These are phyloP conservation scores for Dryoscopus gambensis DNA, from an alignment of 2,113 vertebrate genomes.

Conservation along the genomic window DNA sequence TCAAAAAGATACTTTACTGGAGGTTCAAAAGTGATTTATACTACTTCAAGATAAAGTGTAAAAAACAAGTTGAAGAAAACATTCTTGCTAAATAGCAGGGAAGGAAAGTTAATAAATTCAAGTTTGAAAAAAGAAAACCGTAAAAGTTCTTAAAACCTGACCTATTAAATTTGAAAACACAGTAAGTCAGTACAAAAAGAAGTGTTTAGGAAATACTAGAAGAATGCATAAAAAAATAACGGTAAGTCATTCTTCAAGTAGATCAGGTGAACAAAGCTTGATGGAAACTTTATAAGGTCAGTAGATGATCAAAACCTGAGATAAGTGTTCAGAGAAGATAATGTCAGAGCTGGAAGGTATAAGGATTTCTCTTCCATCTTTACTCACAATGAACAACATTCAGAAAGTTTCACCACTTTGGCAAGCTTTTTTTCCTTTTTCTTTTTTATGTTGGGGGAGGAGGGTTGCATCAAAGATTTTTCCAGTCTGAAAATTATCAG, in stretches of 20 bases:
- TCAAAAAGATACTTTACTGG: neutral
- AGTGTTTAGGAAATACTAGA: neutral
- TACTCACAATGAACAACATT: neutral
- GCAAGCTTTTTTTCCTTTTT: neutral
- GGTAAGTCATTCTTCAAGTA: neutral
- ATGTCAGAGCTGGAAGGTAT: neutral
- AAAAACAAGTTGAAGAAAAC: neutral
- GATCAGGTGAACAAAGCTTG: neutral
- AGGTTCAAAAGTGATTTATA: neutral
- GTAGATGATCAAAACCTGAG: neutral
- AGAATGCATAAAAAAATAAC: neutral
- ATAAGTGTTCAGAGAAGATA: neutral
- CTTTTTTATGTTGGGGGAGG: rapidly evolving
- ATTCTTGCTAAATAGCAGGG: neutral
- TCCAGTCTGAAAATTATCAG: neutral
- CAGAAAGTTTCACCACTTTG: neutral
- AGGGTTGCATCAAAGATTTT: neutral
- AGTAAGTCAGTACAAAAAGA: neutral
- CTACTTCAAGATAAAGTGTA: neutral
- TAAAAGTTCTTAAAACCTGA: neutral
- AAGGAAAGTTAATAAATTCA: neutral
- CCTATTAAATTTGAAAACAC: neutral
- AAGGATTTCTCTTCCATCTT: neutral
- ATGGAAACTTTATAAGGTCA: neutral
- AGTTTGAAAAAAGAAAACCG: neutral